Base-by-base conservation (phyloP, 2,888 invertebrate genomes). In the Macaria liturata region DNA sequence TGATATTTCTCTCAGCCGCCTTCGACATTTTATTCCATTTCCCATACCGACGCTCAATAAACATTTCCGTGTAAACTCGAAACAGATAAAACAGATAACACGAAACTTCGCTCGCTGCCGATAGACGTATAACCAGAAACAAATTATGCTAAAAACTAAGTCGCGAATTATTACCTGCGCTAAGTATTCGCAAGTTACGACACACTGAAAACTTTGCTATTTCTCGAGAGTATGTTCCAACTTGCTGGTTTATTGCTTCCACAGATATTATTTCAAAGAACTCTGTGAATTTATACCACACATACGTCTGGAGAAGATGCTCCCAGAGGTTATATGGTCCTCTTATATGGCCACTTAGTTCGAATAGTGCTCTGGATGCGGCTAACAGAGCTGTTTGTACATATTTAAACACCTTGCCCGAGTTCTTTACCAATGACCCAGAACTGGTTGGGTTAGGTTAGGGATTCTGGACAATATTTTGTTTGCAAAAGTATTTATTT, bases 251-350 rank as follows among this genome's bases (percentile, higher is more conserved):
- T 91, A 91, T 90, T 84, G 85, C 89, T 84, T 84, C 75, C 75
- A 71, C 77, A 84, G 85, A 89, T 89, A 89, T 90, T 90, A 91
- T 91, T 88, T 91, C 88, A 88, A 86, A 86, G 88, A 87, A 88
- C 82, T 86, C 84, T 63, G 54, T 64, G 81, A 88, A 89, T 88
- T 87, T 89, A 87, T 88, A 85, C 80, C 76, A 71, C 81, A 78
- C 80, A 80, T 84, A 82, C 81, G 81, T 80, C 80, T 80, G 78
- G 76, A 79, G 75, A 76, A 80, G 79, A 84, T 84, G 81, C 82
- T 90, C 88, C 87, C 86, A 71, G 75, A 80, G 83, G 87, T 69
- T n/a, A n/a, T n/a, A n/a, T n/a, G n/a, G n/a, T n/a, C n/a, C n/a
- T 82, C 78, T 86, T 83, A 84, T 83, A 86, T 80, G 81, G 80